Evolutionary conservation across 1,140 invertebrate species (phyloP), one percentile per base, ranked within the genome.

Genomic region (Danaus melanippus): DNA sequence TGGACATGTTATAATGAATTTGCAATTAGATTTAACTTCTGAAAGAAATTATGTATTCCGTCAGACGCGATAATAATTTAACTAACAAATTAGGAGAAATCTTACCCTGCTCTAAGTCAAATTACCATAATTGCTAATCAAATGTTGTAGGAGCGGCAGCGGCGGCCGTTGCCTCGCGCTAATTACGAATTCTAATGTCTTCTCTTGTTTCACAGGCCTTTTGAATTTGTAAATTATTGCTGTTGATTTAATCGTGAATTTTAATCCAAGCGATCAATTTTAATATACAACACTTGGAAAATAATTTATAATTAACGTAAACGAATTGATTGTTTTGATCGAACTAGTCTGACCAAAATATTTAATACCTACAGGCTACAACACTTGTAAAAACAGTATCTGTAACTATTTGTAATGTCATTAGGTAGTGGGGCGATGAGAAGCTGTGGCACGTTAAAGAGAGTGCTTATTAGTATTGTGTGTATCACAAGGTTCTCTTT

Each of bases 51-150:
- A 69, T 74, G 67, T 69, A 71, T 78, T 65, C 64, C 65, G 67
- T 62, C 69, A 67, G 67, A 63, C 64, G 66, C 59, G 71, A 76
- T 82, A 71, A 79, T 86, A 81, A 83, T 84, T 82, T 84, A 84
- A 81, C 78, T 82, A 84, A 84, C 76, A 83, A 86, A 86, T 86
- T 83, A 83, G 73, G 57, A 83, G 79, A 78, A 83, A 84, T 86
- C 83, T 86, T 80, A 83, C 76, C 76, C 80, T 76, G 78, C 75
- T 86, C 78, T 83, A 76, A 86, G 79, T 81, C 76, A 82, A 83
- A 86, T 86, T 86, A 83, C 70, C 83, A 86, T 84, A 86, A 86
- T 86, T 86, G 81, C 74, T 86, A 84, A 86, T 86, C 81, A 86
- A 86, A 86, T 77, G 80, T 77, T 82, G 78, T 80, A 77, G 75